Conservation (phyloP, 2,113 vertebrate species). For the Willisornis vidua region DNA sequence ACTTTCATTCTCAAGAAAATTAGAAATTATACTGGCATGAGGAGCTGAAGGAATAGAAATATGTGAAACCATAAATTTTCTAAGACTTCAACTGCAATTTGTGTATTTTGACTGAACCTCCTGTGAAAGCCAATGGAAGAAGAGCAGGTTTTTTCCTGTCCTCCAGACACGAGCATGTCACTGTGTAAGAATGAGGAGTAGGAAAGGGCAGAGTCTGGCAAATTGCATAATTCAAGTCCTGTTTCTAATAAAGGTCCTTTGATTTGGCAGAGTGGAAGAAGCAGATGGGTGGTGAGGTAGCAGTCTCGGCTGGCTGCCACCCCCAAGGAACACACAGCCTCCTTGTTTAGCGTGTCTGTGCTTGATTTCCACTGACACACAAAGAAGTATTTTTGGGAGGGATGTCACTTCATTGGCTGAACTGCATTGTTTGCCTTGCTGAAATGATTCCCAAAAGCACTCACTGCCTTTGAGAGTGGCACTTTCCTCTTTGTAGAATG, state of each 20-base stretch:
- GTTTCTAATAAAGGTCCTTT: not conserved
- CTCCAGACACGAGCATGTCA: not conserved
- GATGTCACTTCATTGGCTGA: conserved; percentile 16
- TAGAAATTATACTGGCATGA: not conserved
- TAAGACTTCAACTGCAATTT: not conserved
- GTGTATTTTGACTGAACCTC: not conserved
- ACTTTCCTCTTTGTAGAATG: not conserved
- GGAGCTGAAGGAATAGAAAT: not conserved
- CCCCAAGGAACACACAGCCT: conserved; percentile 16
- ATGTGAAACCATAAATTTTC: not conserved
- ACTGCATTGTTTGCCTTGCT: not conserved
- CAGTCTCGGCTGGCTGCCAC: not conserved
- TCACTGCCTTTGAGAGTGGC: not conserved
- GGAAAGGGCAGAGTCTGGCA: not conserved
- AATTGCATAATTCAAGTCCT: not conserved
- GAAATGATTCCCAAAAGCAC: not conserved
- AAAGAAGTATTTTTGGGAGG: conserved; percentile 26
- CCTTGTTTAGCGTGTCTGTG: conserved; percentile 25
- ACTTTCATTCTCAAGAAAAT: not conserved
- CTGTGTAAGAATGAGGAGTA: not conserved
- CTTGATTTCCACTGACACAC: not conserved
- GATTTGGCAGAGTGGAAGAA: not conserved
- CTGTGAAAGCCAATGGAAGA: not conserved
- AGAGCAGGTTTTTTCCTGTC: not conserved
- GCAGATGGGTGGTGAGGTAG: conserved; percentile 16